A percentile compares a stretch with the other conserved stretches of the same genome.
phyloP scores from a whole-genome alignment of 2,113 vertebrate species.

The Oncorhynchus masou region DNA sequence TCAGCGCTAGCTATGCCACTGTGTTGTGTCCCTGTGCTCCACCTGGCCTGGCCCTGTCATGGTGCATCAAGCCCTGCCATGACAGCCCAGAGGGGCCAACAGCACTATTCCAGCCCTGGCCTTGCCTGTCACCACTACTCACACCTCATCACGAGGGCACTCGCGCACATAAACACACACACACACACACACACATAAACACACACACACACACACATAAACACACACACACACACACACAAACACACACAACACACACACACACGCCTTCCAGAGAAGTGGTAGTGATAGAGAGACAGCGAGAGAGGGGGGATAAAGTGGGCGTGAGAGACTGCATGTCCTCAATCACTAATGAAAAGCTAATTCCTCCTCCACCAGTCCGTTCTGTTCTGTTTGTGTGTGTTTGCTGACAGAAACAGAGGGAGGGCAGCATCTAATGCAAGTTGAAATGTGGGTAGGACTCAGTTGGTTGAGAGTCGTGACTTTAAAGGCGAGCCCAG shows the following conservation, averaged over 20 bases:
- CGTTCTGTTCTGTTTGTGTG: too few relatives aligned
- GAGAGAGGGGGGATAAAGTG: neutral
- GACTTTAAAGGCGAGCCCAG: too few relatives aligned
- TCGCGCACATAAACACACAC: neutral
- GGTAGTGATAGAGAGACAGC: neutral
- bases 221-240: neutral
- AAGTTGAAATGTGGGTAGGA: too few relatives aligned
- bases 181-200: neutral
- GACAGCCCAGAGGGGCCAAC: constrained; percentile 30
- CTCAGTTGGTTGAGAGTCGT: too few relatives aligned
- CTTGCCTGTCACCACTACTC: constrained; percentile 35
- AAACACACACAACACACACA: neutral
- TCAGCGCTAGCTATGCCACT: neutral
- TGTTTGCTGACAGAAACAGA: too few relatives aligned
- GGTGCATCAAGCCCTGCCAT: constrained; percentile 35
- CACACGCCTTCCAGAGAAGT: neutral
- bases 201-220: too few relatives aligned
- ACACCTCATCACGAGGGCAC: constrained; percentile 25
- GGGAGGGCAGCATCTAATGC: too few relatives aligned
- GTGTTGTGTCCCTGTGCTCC: constrained; percentile 6
- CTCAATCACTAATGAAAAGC: neutral
- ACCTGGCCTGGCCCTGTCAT: constrained; percentile 49
- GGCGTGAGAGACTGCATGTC: too few relatives aligned
- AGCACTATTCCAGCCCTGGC: neutral
- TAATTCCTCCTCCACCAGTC: neutral